These are phyloP conservation scores for Perodicticus potto DNA, from an alignment of 2,797 vertebrate species.

Conservation along the genomic window DNA sequence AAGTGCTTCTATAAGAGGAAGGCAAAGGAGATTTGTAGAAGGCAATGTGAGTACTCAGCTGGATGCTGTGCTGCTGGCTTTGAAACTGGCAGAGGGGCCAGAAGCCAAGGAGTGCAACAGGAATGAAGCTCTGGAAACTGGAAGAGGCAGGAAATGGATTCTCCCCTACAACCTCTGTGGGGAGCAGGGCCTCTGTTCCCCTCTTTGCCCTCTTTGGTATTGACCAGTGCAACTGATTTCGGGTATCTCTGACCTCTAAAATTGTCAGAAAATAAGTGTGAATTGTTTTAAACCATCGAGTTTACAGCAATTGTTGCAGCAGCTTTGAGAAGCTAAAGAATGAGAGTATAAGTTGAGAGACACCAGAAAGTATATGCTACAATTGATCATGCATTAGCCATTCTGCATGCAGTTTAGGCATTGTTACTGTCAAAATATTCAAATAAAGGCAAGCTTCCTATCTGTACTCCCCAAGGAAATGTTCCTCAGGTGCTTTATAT, in stretches of 20 bases:
- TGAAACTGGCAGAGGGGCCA: not conserved
- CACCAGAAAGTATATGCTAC: not conserved
- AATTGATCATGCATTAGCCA: not conserved
- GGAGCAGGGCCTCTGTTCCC: not conserved
- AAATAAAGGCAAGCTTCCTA: conserved; percentile 22
- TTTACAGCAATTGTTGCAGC: not conserved
- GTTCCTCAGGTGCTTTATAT: not conserved
- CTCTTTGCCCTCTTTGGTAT: not conserved
- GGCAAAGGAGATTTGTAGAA: not conserved
- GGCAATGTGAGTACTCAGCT: not conserved
- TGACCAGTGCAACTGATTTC: not conserved
- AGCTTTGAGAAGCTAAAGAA: not conserved
- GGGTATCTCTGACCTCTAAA: not conserved
- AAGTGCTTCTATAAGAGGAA: not conserved
- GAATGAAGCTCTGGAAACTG: not conserved
- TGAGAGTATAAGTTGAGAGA: not conserved
- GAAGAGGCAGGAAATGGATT: not conserved
- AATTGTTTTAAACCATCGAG: not conserved
- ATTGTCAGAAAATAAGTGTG: not conserved
- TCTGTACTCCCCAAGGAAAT: not conserved
- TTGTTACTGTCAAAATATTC: conserved; percentile 51
- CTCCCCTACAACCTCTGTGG: not conserved
- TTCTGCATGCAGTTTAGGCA: not conserved
- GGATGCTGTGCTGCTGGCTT: not conserved
- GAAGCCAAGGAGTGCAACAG: not conserved